These are phyloP conservation scores for Drosophila erecta DNA, from an alignment of 1,140 invertebrate species.

Conservation along the genomic window DNA sequence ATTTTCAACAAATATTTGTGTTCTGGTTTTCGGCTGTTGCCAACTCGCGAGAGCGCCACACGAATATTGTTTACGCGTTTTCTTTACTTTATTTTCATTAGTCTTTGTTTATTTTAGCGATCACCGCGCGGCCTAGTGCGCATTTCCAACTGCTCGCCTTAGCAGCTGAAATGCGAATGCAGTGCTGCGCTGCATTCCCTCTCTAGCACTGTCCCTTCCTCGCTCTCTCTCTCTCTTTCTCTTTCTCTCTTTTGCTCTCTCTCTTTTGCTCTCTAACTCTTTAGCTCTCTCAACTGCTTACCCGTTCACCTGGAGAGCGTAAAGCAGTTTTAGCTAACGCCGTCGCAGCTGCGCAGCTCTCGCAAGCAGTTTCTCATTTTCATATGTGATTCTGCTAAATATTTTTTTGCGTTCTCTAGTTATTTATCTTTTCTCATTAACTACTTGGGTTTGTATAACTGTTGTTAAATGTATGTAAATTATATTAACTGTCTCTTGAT, in stretches of 20 bases:
- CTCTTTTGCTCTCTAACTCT: too few species aligned
- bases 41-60: constrained; percentile 22
- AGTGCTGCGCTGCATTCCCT: constrained; percentile 15
- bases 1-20: constrained; percentile 21
- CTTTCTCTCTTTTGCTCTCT: constrained; percentile 8
- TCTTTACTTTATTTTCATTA: constrained; percentile 5
- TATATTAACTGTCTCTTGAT: neutral
- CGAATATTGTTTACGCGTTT: constrained; percentile 14
- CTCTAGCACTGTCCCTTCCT: neutral
- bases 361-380: constrained; percentile 54
- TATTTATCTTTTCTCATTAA: neutral
- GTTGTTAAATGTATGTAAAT: neutral
- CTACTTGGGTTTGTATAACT: neutral
- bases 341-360: constrained; percentile 64
- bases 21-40: neutral
- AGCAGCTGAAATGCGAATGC: constrained; percentile 76
- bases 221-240: neutral
- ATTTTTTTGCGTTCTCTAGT: neutral
- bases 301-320: constrained; percentile 40
- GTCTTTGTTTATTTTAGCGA: neutral
- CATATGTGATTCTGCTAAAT: neutral
- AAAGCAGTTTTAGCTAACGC: constrained; percentile 39
- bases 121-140: constrained; percentile 24
- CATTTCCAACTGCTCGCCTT: constrained; percentile 22
- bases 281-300: neutral